Conservation (phyloP, 2,888 invertebrate species). For the Hemaris fuciformis region DNA sequence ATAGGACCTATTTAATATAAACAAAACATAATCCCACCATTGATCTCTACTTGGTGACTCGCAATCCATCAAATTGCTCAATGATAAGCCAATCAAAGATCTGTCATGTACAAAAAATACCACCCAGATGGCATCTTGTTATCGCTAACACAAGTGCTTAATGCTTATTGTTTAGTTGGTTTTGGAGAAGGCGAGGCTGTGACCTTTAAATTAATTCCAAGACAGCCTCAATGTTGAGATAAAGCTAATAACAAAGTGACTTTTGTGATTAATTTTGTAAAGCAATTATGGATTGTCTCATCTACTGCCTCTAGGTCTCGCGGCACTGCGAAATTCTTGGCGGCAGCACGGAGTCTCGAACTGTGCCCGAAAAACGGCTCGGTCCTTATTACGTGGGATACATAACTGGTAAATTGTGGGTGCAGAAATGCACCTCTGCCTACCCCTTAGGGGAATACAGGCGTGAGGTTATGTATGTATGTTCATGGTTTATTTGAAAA, state of each 20-base stretch:
- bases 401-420: no score
- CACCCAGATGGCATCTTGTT: constrained; percentile 18
- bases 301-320: no score
- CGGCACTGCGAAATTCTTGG: no score
- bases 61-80: constrained; percentile 26
- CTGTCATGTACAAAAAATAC: constrained; percentile 24
- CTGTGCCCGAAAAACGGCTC: no score
- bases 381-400: no score
- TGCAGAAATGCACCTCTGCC: no score
- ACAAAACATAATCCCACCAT: background rate
- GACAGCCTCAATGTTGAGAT: constrained; percentile 2
- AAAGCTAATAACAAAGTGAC: background rate
- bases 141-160: constrained; percentile 6
- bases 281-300: no score
- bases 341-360: no score
- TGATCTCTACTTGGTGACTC: background rate
- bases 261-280: background rate
- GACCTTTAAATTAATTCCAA: constrained; percentile 20
- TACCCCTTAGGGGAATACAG: no score
- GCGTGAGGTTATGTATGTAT: no score
- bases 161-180: constrained; percentile 15
- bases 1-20: background rate
- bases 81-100: constrained; percentile 21
- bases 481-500: no score
- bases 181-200: constrained; percentile 12